phyloP scores from a whole-genome alignment of 1,140 invertebrate species.

The Aricia agestis region DNA sequence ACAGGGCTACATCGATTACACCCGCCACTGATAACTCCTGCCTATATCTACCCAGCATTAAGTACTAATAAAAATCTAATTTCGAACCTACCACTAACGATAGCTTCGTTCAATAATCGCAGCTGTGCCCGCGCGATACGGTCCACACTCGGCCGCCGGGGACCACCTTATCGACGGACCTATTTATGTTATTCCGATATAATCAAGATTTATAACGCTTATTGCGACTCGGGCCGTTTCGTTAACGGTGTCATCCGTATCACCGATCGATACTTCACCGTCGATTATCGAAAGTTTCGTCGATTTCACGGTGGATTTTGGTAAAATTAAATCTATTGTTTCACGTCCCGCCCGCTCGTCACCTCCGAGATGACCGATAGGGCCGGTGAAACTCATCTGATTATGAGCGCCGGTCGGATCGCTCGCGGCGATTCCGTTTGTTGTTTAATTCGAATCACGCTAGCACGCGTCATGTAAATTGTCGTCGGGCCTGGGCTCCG shows the following conservation, averaged over 20 bases:
- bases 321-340: slow-evolving; percentile 53
- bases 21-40: slow-evolving; percentile 34
- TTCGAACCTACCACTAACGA: slow-evolving; percentile 22
- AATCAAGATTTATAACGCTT: slow-evolving; percentile 38
- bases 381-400: slow-evolving; percentile 13
- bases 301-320: slow-evolving; percentile 54
- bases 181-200: slow-evolving; percentile 38
- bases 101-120: slow-evolving; percentile 16
- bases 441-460: not conserved
- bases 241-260: slow-evolving; percentile 40
- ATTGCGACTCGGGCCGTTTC: slow-evolving; percentile 37
- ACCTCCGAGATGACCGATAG: slow-evolving; percentile 24
- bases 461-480: slow-evolving; percentile 38
- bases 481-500: not conserved
- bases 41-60: slow-evolving; percentile 22
- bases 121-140: slow-evolving; percentile 23
- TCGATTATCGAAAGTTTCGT: slow-evolving; percentile 43
- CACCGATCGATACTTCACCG: slow-evolving; percentile 38
- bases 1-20: slow-evolving; percentile 30
- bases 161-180: slow-evolving; percentile 28
- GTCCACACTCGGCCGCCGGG: slow-evolving; percentile 26
- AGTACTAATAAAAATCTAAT: slow-evolving; percentile 33
- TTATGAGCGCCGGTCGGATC: slow-evolving; percentile 24
- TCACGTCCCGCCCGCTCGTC: slow-evolving; percentile 16
- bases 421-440: not conserved